These are phyloP conservation scores for Falco novaeseelandiae DNA, from an alignment of 2,797 vertebrate species.

Conservation along the genomic window DNA sequence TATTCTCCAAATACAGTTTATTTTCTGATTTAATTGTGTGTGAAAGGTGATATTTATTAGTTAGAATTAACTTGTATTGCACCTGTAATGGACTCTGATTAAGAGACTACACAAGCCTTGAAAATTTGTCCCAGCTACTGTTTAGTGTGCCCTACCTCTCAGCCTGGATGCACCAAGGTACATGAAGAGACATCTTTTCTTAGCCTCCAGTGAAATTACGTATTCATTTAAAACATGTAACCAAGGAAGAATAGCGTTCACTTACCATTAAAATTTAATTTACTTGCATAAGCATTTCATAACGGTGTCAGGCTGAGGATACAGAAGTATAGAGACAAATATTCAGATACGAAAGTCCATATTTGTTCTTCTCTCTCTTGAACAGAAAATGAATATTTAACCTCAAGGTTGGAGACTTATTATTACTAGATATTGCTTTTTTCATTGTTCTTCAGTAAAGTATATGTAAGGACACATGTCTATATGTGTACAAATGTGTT, in stretches of 20 bases:
- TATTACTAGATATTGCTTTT: not conserved
- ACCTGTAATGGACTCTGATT: not conserved
- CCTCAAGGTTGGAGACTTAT: not conserved
- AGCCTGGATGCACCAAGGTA: not conserved
- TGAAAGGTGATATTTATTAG: not conserved
- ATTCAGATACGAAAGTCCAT: constrained; percentile 19
- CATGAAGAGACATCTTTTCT: not conserved
- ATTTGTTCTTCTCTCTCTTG: not conserved
- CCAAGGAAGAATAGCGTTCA: constrained; percentile 46
- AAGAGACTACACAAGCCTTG: not conserved
- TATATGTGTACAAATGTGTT: not conserved
- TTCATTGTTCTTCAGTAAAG: not conserved
- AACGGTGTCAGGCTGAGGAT: not conserved
- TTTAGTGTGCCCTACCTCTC: not conserved
- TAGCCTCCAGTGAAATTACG: not conserved
- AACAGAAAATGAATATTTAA: constrained; percentile 30
- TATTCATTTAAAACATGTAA: constrained; percentile 50
- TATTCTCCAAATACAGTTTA: not conserved
- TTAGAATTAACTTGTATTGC: not conserved
- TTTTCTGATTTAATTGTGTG: not conserved
- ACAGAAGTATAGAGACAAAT: not conserved
- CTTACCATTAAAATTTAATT: constrained; percentile 52
- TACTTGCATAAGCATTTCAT: constrained; percentile 1
- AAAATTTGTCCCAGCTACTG: not conserved
- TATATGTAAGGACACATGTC: not conserved